These are phyloP conservation scores for Sarcophaga carnaria DNA, from an alignment of 2,888 invertebrate species.

Conservation along the genomic window DNA sequence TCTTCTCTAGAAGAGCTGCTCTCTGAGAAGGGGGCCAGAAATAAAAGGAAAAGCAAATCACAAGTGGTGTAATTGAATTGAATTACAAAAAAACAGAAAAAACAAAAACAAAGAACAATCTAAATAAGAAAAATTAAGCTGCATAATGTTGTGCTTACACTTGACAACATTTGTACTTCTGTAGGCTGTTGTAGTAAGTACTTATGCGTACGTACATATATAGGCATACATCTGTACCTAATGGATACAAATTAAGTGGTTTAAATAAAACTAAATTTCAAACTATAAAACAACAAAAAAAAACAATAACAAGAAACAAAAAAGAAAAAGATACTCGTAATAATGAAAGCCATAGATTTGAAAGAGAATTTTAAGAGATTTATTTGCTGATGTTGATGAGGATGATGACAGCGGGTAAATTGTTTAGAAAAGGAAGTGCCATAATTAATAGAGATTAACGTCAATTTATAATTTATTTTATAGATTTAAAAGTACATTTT, in stretches of 20 bases:
- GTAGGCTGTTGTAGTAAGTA: too few relatives aligned
- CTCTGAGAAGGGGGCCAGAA: not conserved
- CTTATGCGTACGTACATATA: too few relatives aligned
- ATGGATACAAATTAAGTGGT: too few relatives aligned
- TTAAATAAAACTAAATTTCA: too few relatives aligned
- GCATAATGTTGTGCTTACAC: constrained; percentile 53
- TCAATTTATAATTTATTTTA: not conserved
- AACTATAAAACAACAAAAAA: not conserved
- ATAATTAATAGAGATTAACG: constrained; percentile 59
- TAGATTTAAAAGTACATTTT: not conserved
- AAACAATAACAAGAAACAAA: constrained; percentile 10
- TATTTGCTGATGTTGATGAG: constrained; percentile 3
- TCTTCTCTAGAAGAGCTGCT: too few relatives aligned
- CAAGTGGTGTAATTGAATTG: constrained; percentile 37
- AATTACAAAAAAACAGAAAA: constrained; percentile 15
- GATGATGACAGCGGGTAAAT: constrained; percentile 8
- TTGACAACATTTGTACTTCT: constrained; percentile 41
- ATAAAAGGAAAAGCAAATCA: not conserved
- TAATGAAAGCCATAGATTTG: not conserved
- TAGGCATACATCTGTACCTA: too few relatives aligned
- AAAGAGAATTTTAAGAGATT: not conserved
- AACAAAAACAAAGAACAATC: too few relatives aligned
- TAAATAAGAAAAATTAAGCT: constrained; percentile 57
- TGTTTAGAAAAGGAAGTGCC: constrained; percentile 50
- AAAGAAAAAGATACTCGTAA: not conserved